These are phyloP conservation scores for Julus scanicus DNA, from an alignment of 2,888 invertebrate genomes.

Conservation along the genomic window DNA sequence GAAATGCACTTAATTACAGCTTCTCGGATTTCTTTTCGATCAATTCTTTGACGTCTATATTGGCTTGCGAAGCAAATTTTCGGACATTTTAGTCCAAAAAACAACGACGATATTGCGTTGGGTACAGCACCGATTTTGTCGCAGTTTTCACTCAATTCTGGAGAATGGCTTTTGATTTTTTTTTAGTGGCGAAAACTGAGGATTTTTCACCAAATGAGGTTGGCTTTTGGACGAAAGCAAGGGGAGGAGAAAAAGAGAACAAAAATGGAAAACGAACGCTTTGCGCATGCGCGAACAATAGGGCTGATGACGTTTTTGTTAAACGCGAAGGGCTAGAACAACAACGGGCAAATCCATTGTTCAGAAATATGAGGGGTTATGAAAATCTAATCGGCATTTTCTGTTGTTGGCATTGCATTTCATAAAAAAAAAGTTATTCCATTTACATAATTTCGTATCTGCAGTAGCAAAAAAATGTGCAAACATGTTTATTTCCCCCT, in stretches of 20 bases:
- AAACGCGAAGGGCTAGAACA: neutral
- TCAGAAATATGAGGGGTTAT: too few relatives aligned
- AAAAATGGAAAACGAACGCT: neutral
- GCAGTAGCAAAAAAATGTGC: too few relatives aligned
- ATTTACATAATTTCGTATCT: too few relatives aligned
- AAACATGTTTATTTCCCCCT: too few relatives aligned
- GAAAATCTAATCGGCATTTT: too few relatives aligned
- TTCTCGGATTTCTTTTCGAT: too few relatives aligned
- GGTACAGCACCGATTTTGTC: neutral
- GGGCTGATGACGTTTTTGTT: neutral
- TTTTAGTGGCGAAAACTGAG: neutral
- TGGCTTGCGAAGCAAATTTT: neutral
- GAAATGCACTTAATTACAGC: neutral
- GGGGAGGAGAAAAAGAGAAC: neutral
- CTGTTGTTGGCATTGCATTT: too few relatives aligned
- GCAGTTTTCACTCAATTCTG: neutral
- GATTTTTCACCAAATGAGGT: neutral
- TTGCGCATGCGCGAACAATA: neutral
- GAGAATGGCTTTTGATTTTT: neutral
- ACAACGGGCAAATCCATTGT: neutral
- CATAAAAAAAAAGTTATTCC: too few relatives aligned
- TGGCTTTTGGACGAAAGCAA: neutral
- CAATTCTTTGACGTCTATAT: too few relatives aligned
- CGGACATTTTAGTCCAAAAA: neutral
- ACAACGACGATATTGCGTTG: neutral